These are phyloP conservation scores for Buphagus erythrorhynchus DNA, from an alignment of 2,797 vertebrate species.

Conservation along the genomic window DNA sequence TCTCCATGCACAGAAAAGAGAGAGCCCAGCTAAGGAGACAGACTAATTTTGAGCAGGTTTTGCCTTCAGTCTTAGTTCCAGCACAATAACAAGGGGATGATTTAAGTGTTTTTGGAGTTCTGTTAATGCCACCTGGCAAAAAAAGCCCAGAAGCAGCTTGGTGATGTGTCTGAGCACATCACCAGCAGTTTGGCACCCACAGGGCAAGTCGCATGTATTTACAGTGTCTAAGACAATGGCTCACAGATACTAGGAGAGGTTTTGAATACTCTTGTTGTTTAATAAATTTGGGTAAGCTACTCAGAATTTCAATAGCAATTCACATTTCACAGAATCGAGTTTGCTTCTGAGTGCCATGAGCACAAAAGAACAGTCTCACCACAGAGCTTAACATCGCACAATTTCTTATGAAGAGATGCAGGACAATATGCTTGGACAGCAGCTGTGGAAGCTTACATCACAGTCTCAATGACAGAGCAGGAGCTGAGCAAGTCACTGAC, in stretches of 20 bases:
- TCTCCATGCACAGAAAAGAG: background rate
- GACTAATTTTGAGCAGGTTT: background rate
- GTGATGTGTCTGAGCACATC: background rate
- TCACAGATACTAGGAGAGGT: background rate
- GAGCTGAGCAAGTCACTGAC: background rate
- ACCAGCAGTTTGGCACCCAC: background rate
- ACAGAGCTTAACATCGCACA: background rate
- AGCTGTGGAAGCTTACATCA: background rate
- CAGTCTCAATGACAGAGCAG: background rate
- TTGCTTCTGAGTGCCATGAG: background rate
- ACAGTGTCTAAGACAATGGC: background rate
- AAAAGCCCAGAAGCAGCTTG: background rate
- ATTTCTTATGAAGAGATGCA: background rate
- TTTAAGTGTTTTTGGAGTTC: background rate
- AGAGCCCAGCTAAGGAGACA: background rate
- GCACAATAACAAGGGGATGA: background rate
- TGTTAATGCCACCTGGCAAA: background rate
- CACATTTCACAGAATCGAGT: background rate
- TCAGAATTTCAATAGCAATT: background rate
- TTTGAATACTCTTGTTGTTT: background rate
- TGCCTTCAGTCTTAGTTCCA: background rate
- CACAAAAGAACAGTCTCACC: background rate
- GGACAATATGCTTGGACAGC: background rate
- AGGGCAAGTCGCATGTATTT: background rate
- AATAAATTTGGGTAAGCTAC: background rate